Evolutionary conservation across 2,888 invertebrate genomes (phyloP).

Genomic region (Vandiemenella viatica): DNA sequence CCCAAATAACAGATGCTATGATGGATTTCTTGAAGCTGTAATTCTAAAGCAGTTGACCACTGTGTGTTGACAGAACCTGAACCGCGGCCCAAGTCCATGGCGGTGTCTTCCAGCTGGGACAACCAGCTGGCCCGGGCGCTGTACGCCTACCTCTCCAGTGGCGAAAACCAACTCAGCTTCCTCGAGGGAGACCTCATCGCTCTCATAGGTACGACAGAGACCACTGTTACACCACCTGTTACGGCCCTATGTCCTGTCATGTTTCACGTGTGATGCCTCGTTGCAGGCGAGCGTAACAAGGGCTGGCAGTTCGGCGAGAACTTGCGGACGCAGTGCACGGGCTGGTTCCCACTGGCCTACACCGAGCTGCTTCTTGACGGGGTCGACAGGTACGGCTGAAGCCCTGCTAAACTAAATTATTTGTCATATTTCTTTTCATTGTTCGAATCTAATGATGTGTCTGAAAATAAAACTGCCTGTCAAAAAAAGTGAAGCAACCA

Average conservation of each 20-base stretch:
- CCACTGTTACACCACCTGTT: neutral
- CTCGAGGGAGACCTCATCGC: conserved; percentile 80
- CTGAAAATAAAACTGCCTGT: too few species aligned
- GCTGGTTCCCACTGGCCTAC: conserved; percentile 93
- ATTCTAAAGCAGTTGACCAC: too few species aligned
- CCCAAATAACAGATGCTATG: too few species aligned
- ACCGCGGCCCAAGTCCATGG: conserved; percentile 25
- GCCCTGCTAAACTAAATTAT: too few species aligned
- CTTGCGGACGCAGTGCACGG: conserved; percentile 74
- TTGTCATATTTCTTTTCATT: too few species aligned
- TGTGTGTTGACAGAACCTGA: neutral
- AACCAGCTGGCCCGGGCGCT: conserved; percentile 68
- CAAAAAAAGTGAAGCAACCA: too few species aligned
- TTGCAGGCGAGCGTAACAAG: conserved; percentile 64
- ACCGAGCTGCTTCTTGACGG: conserved; percentile 62
- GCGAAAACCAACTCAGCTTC: conserved; percentile 85
- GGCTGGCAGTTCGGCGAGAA: conserved; percentile 98
- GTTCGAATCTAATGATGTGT: too few species aligned
- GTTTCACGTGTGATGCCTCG: too few species aligned
- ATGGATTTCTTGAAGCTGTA: too few species aligned
- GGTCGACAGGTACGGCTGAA: neutral
- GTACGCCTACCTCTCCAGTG: conserved; percentile 74
- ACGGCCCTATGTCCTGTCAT: too few species aligned
- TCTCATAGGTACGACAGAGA: conserved; percentile 43
- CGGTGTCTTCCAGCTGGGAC: conserved; percentile 40